Conservation (phyloP, 2,797 vertebrate species). For the Eulemur coronatus region DNA sequence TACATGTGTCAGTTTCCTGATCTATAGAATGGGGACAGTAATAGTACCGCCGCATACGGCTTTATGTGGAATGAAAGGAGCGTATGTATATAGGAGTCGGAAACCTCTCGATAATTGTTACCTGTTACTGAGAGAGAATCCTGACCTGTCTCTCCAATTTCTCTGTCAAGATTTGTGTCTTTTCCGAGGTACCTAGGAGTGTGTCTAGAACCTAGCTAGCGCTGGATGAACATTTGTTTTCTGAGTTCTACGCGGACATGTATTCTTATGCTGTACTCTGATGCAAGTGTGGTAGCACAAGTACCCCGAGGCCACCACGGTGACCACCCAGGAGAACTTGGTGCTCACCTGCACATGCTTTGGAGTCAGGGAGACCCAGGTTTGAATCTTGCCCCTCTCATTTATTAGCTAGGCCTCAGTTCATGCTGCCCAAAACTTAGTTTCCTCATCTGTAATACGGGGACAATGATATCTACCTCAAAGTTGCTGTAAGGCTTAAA, state of each 20-base stretch:
- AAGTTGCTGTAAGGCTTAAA: neutral
- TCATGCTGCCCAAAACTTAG: neutral
- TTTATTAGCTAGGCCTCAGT: neutral
- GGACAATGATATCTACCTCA: neutral
- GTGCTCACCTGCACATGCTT: neutral
- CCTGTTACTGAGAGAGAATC: neutral
- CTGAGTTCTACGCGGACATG: neutral
- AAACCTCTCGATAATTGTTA: neutral
- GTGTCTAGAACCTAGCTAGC: neutral
- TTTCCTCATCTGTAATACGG: neutral
- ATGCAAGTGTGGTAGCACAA: neutral
- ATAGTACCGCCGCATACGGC: neutral
- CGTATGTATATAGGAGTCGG: neutral
- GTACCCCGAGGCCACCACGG: too few species aligned
- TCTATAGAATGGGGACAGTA: neutral
- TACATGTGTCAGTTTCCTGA: neutral
- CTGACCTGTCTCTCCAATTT: neutral
- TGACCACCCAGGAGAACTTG: neutral
- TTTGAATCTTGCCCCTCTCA: neutral
- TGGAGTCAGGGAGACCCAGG: neutral
- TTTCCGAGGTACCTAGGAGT: neutral
- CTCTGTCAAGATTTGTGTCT: neutral
- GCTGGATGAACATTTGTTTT: neutral
- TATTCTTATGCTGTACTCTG: neutral
- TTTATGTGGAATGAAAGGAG: neutral